Conservation (phyloP, 2,113 vertebrate genomes). For the Psilopogon haemacephalus region DNA sequence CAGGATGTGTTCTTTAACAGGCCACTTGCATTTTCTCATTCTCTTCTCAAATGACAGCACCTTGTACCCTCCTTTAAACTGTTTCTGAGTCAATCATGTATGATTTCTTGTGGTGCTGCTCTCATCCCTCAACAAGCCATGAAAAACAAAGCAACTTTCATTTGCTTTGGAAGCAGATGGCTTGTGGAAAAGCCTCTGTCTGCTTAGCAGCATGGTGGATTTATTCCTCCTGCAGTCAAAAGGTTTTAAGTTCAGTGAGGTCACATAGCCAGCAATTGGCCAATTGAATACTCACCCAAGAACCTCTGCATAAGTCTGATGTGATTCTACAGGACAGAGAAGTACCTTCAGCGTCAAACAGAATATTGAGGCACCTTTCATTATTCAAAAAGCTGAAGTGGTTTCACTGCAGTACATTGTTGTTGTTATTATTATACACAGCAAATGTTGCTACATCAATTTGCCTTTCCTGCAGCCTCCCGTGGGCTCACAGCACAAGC, state of each 20-base stretch:
- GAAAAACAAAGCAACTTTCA: slow-evolving; percentile 37
- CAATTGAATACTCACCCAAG: background rate
- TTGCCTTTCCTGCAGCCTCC: background rate
- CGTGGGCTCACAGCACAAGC: background rate
- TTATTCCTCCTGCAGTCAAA: slow-evolving; percentile 3
- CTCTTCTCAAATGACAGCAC: background rate
- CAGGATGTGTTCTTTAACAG: background rate
- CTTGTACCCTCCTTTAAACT: background rate
- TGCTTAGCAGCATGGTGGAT: background rate
- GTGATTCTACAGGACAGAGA: background rate
- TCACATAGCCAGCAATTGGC: background rate
- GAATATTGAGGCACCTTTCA: background rate
- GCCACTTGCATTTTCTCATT: background rate
- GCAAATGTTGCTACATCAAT: background rate
- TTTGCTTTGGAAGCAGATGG: slow-evolving; percentile 19
- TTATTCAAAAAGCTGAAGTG: background rate
- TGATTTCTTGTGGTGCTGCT: background rate
- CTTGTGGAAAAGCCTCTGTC: slow-evolving; percentile 9
- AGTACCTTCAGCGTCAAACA: background rate
- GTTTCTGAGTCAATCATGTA: background rate
- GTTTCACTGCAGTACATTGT: background rate
- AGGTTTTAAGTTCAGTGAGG: slow-evolving; percentile 10
- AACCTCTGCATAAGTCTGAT: background rate
- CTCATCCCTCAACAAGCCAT: background rate
- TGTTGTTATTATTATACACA: background rate